These are phyloP conservation scores for Steinernema scapterisci DNA, from an alignment of 2,888 invertebrate species.

Conservation along the genomic window DNA sequence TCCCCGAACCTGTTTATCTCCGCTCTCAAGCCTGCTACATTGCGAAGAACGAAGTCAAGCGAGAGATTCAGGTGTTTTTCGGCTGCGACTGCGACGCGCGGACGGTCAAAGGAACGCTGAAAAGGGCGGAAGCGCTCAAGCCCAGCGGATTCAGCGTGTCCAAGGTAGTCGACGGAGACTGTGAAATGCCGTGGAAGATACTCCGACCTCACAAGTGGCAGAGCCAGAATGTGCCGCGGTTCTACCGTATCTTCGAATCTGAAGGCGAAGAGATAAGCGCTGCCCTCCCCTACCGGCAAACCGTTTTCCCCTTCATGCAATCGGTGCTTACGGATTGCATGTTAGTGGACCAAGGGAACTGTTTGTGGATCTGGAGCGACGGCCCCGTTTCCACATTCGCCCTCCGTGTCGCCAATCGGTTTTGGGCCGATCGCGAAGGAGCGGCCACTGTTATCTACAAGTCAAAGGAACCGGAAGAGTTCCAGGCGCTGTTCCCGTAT, in stretches of 20 bases:
- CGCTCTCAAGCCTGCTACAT: constrained; percentile 21
- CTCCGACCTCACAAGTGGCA: constrained; percentile 34
- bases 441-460: constrained; percentile 49
- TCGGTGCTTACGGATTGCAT: constrained; percentile 46
- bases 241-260: constrained; percentile 53
- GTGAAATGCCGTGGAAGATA: constrained; percentile 39
- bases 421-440: constrained; percentile 43
- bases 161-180: constrained; percentile 47
- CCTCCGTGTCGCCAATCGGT: constrained; percentile 49
- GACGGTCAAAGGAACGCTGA: constrained; percentile 18
- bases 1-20: neutral
- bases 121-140: neutral
- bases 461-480: constrained; percentile 53
- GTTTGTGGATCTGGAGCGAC: constrained; percentile 60
- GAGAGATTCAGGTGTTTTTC: neutral
- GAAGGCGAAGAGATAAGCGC: constrained; percentile 46
- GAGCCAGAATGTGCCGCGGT: constrained; percentile 39
- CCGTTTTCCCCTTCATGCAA: constrained; percentile 51
- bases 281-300: constrained; percentile 39
- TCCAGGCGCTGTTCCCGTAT: constrained; percentile 54
- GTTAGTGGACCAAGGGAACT: constrained; percentile 53
- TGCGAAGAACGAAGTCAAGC: neutral
- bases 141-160: neutral
- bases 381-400: constrained; percentile 45
- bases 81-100: constrained; percentile 20